Base-by-base conservation (phyloP, 2,113 vertebrate species). In the Enhydra lutris region DNA sequence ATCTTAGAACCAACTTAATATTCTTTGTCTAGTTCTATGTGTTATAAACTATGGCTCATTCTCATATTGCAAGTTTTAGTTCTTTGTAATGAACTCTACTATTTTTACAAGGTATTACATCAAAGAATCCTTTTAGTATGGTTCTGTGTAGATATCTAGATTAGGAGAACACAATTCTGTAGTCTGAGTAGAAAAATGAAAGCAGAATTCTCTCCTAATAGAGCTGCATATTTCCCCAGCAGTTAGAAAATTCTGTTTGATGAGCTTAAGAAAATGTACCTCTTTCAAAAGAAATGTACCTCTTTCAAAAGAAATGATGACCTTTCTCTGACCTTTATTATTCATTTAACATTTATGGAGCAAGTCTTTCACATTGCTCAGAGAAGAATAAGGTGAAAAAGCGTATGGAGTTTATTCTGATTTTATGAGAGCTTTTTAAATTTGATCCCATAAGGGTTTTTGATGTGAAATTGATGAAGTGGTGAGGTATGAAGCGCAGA, bases 301-400 rank as follows among this genome's bases (percentile, higher is more conserved):
- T 76, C 10, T 81, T 94, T 94, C n/a, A 61, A 89, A 93, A 89
- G 36, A 91, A 95, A 83, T 47, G 57, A 59, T 89, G 50, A 95
- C 79, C 69, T 86, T 93, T 93, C 36, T 86, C 26, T 93, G 94
- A 89, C 23, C 29, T 97, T 93, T 96, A 82, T 81, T 81, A 93
- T 89, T 94, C 36, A 81, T 89, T 89, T 79, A 96, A 61, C 24
- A 85, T 93, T 91, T 90, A 92, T 91, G 74, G 80, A 94, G 36
- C 65, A 94, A 69, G 26, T 79, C 65, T 97, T 89, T 93, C 81
- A 89, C 93, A 93, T 31, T 36, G 5, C 15, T 91, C 55, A 78
- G 21, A 65, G 89, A 95, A 96, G 26, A 97, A 95, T 31, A 93
- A 89, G 34, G 47, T 89, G 61, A 94, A 8, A 11, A 29, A 78